phyloP scores from a whole-genome alignment of 2,888 invertebrate species.

The Drosophila maculinotata region DNA sequence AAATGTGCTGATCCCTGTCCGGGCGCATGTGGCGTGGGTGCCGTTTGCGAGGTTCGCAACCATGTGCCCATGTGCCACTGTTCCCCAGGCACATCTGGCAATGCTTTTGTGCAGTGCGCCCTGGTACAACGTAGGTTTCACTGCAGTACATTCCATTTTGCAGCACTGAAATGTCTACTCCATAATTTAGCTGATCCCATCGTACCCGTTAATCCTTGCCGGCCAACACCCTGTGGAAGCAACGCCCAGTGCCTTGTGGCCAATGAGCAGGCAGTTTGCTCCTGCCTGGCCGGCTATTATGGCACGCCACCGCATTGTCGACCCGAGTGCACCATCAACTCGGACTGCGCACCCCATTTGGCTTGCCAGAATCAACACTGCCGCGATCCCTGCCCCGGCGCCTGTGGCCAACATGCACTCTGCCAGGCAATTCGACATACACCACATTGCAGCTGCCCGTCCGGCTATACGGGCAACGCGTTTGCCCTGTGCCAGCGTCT shows the following conservation, averaged over 20 bases:
- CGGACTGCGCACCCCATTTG: constrained; percentile 89
- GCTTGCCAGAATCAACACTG: constrained; percentile 91
- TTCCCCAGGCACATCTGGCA: constrained; percentile 88
- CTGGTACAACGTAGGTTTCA: constrained; percentile 86
- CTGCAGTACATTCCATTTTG: background rate
- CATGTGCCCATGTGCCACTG: constrained; percentile 91
- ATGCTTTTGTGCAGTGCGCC: constrained; percentile 89
- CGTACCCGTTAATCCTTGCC: constrained; percentile 86
- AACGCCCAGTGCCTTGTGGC: constrained; percentile 90
- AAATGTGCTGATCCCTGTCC: constrained; percentile 93
- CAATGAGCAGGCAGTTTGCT: constrained; percentile 89
- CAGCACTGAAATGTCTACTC: background rate
- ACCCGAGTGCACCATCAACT: constrained; percentile 91
- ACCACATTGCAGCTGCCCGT: constrained; percentile 89
- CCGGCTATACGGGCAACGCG: constrained; percentile 90
- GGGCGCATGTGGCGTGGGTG: constrained; percentile 90
- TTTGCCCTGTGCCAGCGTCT: constrained; percentile 87
- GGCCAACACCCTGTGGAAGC: constrained; percentile 91
- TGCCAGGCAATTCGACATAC: constrained; percentile 90
- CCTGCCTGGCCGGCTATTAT: constrained; percentile 89
- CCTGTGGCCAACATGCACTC: constrained; percentile 89
- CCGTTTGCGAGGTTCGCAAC: constrained; percentile 90
- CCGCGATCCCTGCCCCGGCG: constrained; percentile 90
- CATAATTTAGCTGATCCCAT: constrained; percentile 59
- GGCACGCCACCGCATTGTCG: constrained; percentile 91